These are phyloP conservation scores for Phymanthus crucifer DNA, from an alignment of 92 coral and sea anemone genomes.

Conservation along the genomic window DNA sequence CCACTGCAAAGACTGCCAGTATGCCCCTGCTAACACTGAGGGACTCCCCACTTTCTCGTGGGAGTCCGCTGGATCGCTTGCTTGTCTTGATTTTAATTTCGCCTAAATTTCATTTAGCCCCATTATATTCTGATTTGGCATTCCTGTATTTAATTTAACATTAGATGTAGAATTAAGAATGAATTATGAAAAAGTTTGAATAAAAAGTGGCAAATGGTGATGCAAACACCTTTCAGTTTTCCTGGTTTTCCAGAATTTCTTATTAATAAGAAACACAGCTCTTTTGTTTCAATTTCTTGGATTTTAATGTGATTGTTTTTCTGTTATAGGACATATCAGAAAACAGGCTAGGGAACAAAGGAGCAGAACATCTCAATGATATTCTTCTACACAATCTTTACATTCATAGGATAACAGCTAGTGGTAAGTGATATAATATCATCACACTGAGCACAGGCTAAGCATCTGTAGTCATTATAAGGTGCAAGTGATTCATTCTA, in stretches of 20 bases:
- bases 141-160: neutral
- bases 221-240: neutral
- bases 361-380: constrained; percentile 82
- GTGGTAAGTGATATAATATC: constrained; percentile 58
- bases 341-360: constrained; percentile 83
- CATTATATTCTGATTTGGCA: neutral
- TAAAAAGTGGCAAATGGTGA: no score
- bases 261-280: neutral
- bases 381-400: constrained; percentile 81
- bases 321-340: constrained; percentile 83
- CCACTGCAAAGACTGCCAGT: no score
- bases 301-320: neutral
- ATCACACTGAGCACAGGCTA: no score
- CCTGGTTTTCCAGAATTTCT: neutral
- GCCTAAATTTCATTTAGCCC: no score
- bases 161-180: no score
- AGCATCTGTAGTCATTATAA: no score
- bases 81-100: no score
- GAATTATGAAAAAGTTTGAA: no score
- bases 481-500: neutral
- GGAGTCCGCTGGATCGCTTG: no score
- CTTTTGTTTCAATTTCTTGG: neutral
- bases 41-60: no score
- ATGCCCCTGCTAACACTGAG: no score
- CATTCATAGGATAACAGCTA: constrained; percentile 75